These are phyloP conservation scores for Byasa hedistus DNA, from an alignment of 2,888 invertebrate species.

Conservation along the genomic window DNA sequence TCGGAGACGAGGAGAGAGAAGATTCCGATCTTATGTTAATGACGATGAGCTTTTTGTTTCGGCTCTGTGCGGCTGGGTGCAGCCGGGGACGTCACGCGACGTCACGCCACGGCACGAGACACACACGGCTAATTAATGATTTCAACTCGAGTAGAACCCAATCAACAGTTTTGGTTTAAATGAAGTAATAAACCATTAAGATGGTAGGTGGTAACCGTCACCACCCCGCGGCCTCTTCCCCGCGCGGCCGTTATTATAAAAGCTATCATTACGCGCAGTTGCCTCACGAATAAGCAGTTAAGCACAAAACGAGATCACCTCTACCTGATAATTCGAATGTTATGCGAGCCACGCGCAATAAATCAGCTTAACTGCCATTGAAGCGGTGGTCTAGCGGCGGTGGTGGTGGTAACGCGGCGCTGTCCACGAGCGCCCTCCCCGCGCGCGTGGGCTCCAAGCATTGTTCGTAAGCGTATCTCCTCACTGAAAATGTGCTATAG, in stretches of 20 bases:
- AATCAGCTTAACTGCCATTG: not conserved
- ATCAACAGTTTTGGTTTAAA: not conserved
- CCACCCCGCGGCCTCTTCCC: not conserved
- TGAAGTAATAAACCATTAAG: slow-evolving; percentile 13
- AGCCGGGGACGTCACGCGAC: too few species aligned
- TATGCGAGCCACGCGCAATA: slow-evolving; percentile 1
- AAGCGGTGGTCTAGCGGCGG: not conserved
- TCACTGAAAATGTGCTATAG: too few species aligned
- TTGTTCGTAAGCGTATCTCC: too few species aligned
- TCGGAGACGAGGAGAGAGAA: slow-evolving; percentile 47
- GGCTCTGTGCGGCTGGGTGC: slow-evolving; percentile 4
- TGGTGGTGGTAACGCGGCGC: too few species aligned
- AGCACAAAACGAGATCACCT: slow-evolving; percentile 19
- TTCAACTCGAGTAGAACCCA: too few species aligned
- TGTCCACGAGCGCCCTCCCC: too few species aligned
- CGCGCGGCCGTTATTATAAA: slow-evolving; percentile 6
- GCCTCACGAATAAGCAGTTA: slow-evolving; percentile 23
- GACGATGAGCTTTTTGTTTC: slow-evolving; percentile 42
- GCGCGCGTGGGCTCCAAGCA: too few species aligned
- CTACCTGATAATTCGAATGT: slow-evolving; percentile 5
- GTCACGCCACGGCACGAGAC: too few species aligned
- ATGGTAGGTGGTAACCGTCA: not conserved
- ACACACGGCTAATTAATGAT: too few species aligned
- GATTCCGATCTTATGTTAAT: slow-evolving; percentile 48
- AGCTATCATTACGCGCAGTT: slow-evolving; percentile 14